phyloP scores from a whole-genome alignment of 2,888 invertebrate species.

The Harpalus rufipes region DNA sequence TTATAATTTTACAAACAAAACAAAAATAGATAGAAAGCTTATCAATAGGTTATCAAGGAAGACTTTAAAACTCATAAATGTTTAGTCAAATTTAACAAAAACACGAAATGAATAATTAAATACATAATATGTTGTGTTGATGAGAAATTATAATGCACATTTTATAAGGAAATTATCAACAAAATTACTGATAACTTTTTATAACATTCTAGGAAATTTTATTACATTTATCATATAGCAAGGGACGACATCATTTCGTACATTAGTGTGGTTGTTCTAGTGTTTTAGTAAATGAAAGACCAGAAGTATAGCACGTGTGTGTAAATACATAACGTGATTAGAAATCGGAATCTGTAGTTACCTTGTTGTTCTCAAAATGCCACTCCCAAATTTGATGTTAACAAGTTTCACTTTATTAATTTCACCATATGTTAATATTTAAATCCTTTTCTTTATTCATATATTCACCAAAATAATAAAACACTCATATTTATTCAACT shows the following conservation, averaged over 20 bases:
- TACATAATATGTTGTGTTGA: no score
- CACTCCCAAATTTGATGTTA: slow-evolving; percentile 24
- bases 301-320: slow-evolving; percentile 14
- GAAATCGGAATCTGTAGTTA: slow-evolving; percentile 1
- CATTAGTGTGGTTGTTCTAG: no score
- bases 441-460: background rate
- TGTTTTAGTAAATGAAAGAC: background rate
- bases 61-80: background rate
- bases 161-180: slow-evolving; percentile 5
- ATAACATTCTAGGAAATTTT: background rate
- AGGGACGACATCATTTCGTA: background rate
- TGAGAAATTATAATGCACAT: background rate
- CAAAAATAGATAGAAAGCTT: background rate
- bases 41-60: background rate
- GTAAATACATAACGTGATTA: slow-evolving; percentile 6
- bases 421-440: slow-evolving; percentile 34
- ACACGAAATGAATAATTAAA: background rate
- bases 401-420: slow-evolving; percentile 3
- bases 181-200: background rate
- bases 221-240: background rate
- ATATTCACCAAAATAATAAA: slow-evolving; percentile 15
- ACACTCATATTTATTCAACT: slow-evolving; percentile 21
- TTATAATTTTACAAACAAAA: background rate
- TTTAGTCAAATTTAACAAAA: background rate
- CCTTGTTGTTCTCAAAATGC: slow-evolving; percentile 28